Conservation (phyloP, 2,888 invertebrate genomes). For the Parelbella ahira region DNA sequence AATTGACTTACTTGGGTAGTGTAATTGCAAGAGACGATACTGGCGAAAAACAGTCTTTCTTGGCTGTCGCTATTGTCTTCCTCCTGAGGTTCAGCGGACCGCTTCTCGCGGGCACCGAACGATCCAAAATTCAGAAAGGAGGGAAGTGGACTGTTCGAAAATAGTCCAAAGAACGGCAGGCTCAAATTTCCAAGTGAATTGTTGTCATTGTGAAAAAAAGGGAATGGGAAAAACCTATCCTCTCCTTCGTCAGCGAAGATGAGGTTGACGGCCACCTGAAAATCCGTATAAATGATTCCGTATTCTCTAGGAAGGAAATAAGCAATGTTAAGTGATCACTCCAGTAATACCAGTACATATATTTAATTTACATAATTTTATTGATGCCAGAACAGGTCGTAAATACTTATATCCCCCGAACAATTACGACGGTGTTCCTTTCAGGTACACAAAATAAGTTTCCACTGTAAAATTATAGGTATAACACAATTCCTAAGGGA, state of each 20-base stretch:
- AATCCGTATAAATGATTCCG: too few species aligned
- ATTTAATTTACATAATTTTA: too few species aligned
- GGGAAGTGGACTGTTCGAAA: conserved; percentile 1
- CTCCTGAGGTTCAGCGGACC: conserved; percentile 13
- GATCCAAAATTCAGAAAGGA: neutral
- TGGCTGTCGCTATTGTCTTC: conserved; percentile 25
- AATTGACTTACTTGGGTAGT: conserved; percentile 30
- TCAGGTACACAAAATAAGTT: too few species aligned
- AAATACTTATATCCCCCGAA: too few species aligned
- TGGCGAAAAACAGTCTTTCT: conserved; percentile 33
- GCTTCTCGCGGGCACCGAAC: conserved; percentile 8
- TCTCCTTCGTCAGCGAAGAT: conserved; percentile 37
- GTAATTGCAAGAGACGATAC: conserved; percentile 34
- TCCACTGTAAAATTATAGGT: too few species aligned
- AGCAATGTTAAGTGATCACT: too few species aligned
- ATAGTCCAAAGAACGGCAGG: conserved; percentile 5
- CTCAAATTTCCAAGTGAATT: neutral
- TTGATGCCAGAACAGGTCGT: too few species aligned
- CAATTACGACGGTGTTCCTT: too few species aligned
- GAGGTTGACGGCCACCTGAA: conserved; percentile 36
- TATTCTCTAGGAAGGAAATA: too few species aligned
- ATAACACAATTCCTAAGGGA: too few species aligned
- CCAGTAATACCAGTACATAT: too few species aligned
- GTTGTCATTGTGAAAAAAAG: conserved; percentile 3
- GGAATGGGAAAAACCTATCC: conserved; percentile 14